These are phyloP conservation scores for Grammomys dolichurus DNA, from an alignment of 2,113 vertebrate species.

Conservation along the genomic window DNA sequence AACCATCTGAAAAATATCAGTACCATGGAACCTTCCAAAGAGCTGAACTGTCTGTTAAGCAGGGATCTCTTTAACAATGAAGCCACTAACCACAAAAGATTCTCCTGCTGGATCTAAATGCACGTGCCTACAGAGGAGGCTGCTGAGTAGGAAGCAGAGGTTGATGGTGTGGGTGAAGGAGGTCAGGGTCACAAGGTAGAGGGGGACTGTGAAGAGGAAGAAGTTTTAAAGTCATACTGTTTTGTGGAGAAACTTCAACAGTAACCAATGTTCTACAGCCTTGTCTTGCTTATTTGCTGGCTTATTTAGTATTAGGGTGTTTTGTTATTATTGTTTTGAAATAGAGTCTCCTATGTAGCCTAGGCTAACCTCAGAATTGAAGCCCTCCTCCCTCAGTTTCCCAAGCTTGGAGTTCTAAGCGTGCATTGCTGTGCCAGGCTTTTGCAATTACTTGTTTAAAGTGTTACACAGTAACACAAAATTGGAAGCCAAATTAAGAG, in stretches of 20 bases:
- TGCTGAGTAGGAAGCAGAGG: constrained; percentile 89
- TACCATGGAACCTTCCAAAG: not conserved
- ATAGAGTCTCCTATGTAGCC: too few species aligned
- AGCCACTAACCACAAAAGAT: constrained; percentile 86
- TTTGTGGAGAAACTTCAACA: not conserved
- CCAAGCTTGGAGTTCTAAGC: not conserved
- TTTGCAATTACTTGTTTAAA: not conserved
- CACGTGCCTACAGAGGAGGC: constrained; percentile 89
- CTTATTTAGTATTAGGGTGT: not conserved
- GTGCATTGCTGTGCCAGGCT: not conserved
- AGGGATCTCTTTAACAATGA: constrained; percentile 80
- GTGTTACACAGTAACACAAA: not conserved
- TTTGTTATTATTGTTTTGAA: not conserved
- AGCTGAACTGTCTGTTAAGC: not conserved
- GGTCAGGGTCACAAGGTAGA: constrained; percentile 77
- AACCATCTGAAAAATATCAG: not conserved
- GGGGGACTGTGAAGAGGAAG: not conserved
- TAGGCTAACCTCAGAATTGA: not conserved
- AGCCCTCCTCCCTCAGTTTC: not conserved
- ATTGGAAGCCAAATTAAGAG: not conserved
- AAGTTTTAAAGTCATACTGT: not conserved
- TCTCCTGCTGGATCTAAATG: constrained; percentile 88
- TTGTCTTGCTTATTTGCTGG: not conserved
- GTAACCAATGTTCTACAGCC: too few species aligned
- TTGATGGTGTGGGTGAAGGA: constrained; percentile 86